Evolutionary conservation across 1,140 invertebrate genomes (phyloP), one percentile per base, ranked within the genome.

Genomic region (Ceratitis capitata): DNA sequence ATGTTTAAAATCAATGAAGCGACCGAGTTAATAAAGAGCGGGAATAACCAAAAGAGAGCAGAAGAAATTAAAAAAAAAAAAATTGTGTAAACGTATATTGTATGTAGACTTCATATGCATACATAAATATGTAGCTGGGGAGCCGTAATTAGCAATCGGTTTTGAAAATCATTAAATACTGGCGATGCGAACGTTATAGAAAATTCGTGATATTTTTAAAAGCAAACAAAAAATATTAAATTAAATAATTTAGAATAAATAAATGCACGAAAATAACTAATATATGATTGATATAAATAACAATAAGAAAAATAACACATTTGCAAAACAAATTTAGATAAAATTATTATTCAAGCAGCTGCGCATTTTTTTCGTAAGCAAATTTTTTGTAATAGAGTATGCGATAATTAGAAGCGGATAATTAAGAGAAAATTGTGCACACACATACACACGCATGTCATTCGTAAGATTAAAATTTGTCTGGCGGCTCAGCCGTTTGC

Each of bases 201-300:
- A 78, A 45, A 78, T 78, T 45, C 69, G 69, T 78, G 69, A 78
- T 78, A 78, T 78, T 78, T 78, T 78, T 42, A 78, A 78, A 78
- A 78, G 69, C 39, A 45, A 78, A 42, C 23, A 3, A 61, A 61
- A 9, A 16, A 19, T 16, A 56, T 56, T 61, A 61, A 61, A 61
- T 61, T 61, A 61, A 78, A 78, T 78, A n/a, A 78, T 78, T 78
- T 78, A 78, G 69, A 19, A 4, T 23, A 74, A 32, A 64, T 29
- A 64, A 64, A 29, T 39, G 10, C 2, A 10, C n/a, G n/a, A n/a
- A 69, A 69, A 39, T 14, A n/a, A n/a, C n/a, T n/a, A n/a, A n/a
- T n/a, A n/a, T n/a, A n/a, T n/a, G n/a, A n/a, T n/a, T n/a, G n/a
- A n/a, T n/a, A 39, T 23, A 42, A 19, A 78, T 78, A 69, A 45